A percentile compares a stretch with the other conserved stretches of the same genome.
Conservation (phyloP, 2,888 invertebrate species). For the Ornithoptera alexandrae region DNA sequence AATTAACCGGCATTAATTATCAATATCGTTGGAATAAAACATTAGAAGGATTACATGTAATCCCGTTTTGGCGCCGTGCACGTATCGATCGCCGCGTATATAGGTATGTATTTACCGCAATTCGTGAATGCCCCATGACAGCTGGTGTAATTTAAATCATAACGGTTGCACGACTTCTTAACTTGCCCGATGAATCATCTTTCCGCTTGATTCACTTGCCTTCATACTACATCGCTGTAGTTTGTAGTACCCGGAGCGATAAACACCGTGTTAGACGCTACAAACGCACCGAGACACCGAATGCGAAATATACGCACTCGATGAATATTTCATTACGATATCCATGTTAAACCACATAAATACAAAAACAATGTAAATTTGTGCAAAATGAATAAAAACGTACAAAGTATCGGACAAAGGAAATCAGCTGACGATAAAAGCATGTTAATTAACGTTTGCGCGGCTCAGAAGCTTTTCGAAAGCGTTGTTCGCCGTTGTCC, state of each 20-base stretch:
- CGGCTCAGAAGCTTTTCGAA: conserved; percentile 32
- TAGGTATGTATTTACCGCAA: conserved; percentile 67
- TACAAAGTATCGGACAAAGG: conserved; percentile 33
- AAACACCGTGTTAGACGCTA: conserved; percentile 8
- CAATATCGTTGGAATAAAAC: not conserved
- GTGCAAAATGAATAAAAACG: conserved; percentile 27
- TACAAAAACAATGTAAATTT: conserved; percentile 26
- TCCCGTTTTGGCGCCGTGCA: conserved; percentile 41
- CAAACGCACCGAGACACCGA: conserved; percentile 6
- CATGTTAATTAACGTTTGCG: conserved; percentile 32
- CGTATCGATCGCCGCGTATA: conserved; percentile 39
- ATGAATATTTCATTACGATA: conserved; percentile 33
- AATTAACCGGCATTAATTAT: not conserved
- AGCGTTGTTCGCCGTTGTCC: conserved; percentile 50
- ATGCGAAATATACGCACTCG: conserved; percentile 11
- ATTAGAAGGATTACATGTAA: not conserved
- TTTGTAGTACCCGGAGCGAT: conserved; percentile 16
- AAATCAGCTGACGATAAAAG: conserved; percentile 38
- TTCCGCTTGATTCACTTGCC: conserved; percentile 68
- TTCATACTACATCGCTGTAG: conserved; percentile 17
- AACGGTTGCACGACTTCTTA: conserved; percentile 68
- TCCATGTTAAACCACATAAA: conserved; percentile 18
- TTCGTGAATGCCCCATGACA: conserved; percentile 61
- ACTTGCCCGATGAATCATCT: conserved; percentile 69
- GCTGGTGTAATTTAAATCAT: conserved; percentile 73